phyloP scores from a whole-genome alignment of 2,888 invertebrate species.

The Cryptus armator region DNA sequence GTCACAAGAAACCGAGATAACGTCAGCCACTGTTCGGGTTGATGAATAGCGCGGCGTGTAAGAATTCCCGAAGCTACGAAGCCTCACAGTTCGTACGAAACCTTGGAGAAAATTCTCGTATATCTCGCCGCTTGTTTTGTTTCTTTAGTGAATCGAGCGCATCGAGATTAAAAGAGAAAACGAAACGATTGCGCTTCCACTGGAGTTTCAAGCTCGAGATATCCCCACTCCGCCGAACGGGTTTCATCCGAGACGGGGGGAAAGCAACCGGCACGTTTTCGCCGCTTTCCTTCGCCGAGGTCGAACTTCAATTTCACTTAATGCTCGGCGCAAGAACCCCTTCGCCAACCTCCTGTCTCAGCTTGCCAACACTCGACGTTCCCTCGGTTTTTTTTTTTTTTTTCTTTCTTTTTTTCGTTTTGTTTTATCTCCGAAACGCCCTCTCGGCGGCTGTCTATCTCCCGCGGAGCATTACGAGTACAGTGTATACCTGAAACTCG shows the following conservation, averaged over 20 bases:
- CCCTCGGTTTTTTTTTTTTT: not conserved
- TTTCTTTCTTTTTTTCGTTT: constrained; percentile 16
- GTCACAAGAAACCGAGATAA: not conserved
- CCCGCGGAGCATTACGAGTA: not conserved
- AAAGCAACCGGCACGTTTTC: constrained; percentile 40
- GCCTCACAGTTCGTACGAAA: not conserved
- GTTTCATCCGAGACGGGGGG: constrained; percentile 71
- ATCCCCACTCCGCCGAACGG: constrained; percentile 56
- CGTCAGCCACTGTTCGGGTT: not conserved
- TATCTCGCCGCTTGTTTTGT: not conserved
- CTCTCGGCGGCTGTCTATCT: not conserved
- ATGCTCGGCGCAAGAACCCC: constrained; percentile 48
- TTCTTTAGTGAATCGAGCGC: constrained; percentile 22
- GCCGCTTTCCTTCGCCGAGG: not conserved
- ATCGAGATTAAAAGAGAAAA: constrained; percentile 74
- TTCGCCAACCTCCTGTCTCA: constrained; percentile 40
- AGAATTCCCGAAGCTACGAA: not conserved
- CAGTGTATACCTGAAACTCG: not conserved
- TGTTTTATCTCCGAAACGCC: constrained; percentile 14
- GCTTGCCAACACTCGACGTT: constrained; percentile 29
- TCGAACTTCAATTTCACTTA: constrained; percentile 77
- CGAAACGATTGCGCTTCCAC: constrained; percentile 69
- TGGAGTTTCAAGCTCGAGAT: constrained; percentile 66
- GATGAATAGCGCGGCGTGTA: not conserved
- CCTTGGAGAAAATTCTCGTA: constrained; percentile 17